Percentiles rank a stretch among this genome's conserved stretches.
Conservation (phyloP, 92 coral and sea anemone genomes). For the Zoanthus gigantus region DNA sequence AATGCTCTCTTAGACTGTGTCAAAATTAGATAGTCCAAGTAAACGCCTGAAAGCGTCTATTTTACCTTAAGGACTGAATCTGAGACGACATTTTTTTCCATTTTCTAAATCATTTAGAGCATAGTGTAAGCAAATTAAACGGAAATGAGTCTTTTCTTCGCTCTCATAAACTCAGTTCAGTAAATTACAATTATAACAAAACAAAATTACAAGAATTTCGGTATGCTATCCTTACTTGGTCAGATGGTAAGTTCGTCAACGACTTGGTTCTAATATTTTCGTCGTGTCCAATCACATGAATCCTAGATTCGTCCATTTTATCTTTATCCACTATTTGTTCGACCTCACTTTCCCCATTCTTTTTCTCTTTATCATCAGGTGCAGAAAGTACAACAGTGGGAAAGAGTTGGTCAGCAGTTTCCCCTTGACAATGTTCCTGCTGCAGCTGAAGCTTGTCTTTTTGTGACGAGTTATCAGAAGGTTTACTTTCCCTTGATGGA, state of each 20-base stretch:
- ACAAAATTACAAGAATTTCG: not conserved
- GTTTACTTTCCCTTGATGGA: not conserved
- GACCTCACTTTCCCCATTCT: constrained; percentile 19
- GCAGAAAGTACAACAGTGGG: constrained; percentile 55
- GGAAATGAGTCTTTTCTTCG: too few relatives aligned
- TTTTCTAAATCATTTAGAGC: too few relatives aligned
- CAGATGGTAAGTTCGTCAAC: constrained; percentile 67
- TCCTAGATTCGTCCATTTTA: constrained; percentile 70
- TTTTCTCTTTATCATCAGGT: constrained; percentile 49
- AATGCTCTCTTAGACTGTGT: too few relatives aligned
- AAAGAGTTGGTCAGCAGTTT: constrained; percentile 27
- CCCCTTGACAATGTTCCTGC: not conserved
- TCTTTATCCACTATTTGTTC: constrained; percentile 39
- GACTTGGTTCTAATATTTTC: constrained; percentile 88
- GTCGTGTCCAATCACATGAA: constrained; percentile 95
- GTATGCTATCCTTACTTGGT: constrained; percentile 60
- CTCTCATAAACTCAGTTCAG: too few relatives aligned
- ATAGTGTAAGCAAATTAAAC: too few relatives aligned
- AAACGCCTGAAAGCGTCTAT: too few relatives aligned
- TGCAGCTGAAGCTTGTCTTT: not conserved
- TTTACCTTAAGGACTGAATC: too few relatives aligned
- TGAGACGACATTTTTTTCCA: too few relatives aligned
- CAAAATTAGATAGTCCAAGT: too few relatives aligned
- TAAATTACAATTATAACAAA: not conserved
- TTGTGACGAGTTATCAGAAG: not conserved